phyloP scores from a whole-genome alignment of 2,113 vertebrate genomes.

The Holacanthus passer region DNA sequence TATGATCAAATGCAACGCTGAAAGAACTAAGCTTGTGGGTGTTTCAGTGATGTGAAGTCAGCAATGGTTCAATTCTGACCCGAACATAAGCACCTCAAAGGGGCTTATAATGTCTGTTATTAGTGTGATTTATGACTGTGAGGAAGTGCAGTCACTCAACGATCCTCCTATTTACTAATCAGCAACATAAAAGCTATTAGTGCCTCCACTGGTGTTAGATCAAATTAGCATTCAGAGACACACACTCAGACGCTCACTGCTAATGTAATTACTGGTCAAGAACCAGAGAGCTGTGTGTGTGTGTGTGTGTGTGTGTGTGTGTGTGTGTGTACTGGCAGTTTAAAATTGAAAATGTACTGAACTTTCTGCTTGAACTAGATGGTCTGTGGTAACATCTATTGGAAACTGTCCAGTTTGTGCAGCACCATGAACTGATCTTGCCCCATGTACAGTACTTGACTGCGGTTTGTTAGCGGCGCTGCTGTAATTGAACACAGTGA shows the following conservation, averaged over 20 bases:
- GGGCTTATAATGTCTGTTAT: conserved; percentile 34
- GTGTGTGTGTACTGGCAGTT: neutral
- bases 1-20: neutral
- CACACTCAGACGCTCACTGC: conserved; percentile 51
- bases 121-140: conserved; percentile 32
- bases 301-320: neutral
- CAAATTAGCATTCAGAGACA: conserved; percentile 62
- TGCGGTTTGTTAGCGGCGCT: conserved; percentile 31
- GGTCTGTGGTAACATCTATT: conserved; percentile 19
- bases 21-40: neutral
- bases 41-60: neutral
- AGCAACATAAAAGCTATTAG: conserved; percentile 60
- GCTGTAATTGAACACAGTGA: conserved; percentile 33
- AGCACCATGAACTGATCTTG: conserved; percentile 31
- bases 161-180: conserved; percentile 64
- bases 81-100: neutral
- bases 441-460: conserved; percentile 20
- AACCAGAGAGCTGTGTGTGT: conserved; percentile 34
- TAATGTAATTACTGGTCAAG: conserved; percentile 62
- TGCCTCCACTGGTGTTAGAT: conserved; percentile 43
- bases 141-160: conserved; percentile 37
- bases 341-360: conserved; percentile 1
- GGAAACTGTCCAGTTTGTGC: neutral
- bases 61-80: neutral
- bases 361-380: conserved; percentile 14